Conservation (phyloP, 2,113 vertebrate genomes). For the Dermatemys mawii region DNA sequence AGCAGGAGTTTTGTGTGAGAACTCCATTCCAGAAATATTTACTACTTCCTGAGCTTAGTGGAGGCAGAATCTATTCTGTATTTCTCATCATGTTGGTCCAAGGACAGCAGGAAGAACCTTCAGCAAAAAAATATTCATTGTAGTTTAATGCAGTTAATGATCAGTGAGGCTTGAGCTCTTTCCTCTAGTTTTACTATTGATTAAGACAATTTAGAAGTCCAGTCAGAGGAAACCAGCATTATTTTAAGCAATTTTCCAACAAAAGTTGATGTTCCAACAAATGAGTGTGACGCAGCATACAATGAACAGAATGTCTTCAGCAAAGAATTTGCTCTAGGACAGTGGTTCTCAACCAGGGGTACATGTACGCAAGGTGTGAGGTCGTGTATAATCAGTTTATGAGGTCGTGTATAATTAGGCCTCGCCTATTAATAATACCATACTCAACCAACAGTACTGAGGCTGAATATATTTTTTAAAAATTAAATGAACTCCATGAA, state of each 20-base stretch:
- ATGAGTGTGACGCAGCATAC: neutral
- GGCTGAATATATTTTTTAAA: neutral
- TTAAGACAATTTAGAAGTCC: constrained; percentile 16
- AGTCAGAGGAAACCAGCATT: neutral
- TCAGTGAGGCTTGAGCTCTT: neutral
- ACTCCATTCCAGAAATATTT: neutral
- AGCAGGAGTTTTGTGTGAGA: neutral
- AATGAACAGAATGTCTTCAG: neutral
- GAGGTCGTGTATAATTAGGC: no score
- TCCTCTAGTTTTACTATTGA: neutral
- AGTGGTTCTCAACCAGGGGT: no score
- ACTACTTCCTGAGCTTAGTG: neutral
- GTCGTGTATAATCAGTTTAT: neutral
- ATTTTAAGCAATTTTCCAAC: neutral
- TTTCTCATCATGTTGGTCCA: neutral
- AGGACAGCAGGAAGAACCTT: neutral
- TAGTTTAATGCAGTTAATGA: neutral
- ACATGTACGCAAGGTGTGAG: neutral
- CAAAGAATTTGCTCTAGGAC: neutral
- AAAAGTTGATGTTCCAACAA: neutral
- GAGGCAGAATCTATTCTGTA: neutral
- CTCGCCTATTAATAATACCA: neutral
- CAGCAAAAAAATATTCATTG: constrained; percentile 14
- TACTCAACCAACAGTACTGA: neutral
- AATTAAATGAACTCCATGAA: neutral